These are phyloP conservation scores for Microplitis mediator DNA, from an alignment of 1,140 invertebrate genomes.

Conservation along the genomic window DNA sequence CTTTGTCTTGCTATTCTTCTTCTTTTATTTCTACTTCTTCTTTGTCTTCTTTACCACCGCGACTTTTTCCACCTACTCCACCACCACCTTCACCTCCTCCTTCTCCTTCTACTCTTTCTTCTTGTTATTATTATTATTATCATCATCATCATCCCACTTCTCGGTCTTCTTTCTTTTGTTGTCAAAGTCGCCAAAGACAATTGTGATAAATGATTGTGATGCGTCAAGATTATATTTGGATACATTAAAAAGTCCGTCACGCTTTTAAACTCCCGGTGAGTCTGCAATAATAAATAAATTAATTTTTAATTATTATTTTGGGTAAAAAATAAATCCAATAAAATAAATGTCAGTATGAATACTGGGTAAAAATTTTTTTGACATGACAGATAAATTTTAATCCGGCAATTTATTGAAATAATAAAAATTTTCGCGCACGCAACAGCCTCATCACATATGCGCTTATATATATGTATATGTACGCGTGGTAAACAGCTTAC, in stretches of 20 bases:
- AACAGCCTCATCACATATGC: no score
- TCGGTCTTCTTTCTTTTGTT: background rate
- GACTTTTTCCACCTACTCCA: background rate
- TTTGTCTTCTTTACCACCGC: background rate
- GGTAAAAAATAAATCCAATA: no score
- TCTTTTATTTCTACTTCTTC: background rate
- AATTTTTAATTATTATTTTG: background rate
- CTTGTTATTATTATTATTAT: background rate
- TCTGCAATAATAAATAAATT: background rate
- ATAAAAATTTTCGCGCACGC: no score
- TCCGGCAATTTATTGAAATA: no score
- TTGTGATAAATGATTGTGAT: slow-evolving; percentile 9
- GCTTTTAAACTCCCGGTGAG: slow-evolving; percentile 46
- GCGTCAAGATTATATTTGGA: slow-evolving; percentile 42
- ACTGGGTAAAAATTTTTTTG: no score
- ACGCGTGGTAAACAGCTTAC: no score
- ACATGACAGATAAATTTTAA: no score
- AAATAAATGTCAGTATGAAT: no score
- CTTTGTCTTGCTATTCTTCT: background rate
- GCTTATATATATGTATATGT: no score
- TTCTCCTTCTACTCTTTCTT: no score
- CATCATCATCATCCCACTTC: background rate
- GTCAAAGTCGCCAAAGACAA: background rate
- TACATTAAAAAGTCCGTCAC: slow-evolving; percentile 18
- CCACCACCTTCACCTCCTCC: background rate